A percentile compares a stretch with the other conserved stretches of the same genome.
Conservation (phyloP, 2,888 invertebrate genomes). For the Drosophila diplacantha region DNA sequence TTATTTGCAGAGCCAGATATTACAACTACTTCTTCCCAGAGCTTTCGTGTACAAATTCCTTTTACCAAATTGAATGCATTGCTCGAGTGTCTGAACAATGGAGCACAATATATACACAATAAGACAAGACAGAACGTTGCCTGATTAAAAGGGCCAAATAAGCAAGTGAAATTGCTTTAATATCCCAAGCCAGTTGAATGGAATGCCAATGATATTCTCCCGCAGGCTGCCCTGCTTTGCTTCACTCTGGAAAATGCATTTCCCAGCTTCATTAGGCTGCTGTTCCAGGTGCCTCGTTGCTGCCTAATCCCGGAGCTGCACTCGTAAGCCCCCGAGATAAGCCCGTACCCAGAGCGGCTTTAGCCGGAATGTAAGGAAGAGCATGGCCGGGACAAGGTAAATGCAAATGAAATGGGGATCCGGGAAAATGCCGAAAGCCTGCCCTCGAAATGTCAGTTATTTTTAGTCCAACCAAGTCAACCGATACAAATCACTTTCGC, state of each 20-base stretch:
- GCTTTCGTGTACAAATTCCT: background rate
- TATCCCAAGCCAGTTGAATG: conserved; percentile 19
- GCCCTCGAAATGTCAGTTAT: conserved; percentile 33
- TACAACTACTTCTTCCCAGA: background rate
- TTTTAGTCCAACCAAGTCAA: conserved; percentile 27
- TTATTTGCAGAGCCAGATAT: background rate
- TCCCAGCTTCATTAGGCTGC: conserved; percentile 41
- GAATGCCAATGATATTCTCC: conserved; percentile 28
- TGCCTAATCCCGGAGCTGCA: conserved; percentile 7
- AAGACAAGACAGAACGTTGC: conserved; percentile 1
- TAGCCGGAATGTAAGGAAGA: conserved; percentile 6
- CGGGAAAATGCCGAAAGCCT: conserved; percentile 22
- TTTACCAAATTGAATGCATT: background rate
- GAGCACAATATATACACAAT: background rate
- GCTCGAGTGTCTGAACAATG: background rate
- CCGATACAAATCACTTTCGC: conserved; percentile 68
- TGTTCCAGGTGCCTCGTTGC: conserved; percentile 10
- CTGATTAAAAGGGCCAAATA: conserved; percentile 24
- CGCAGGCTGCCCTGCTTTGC: background rate
- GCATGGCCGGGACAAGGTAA: conserved; percentile 4
- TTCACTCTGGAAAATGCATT: conserved; percentile 24
- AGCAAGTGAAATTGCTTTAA: conserved; percentile 28
- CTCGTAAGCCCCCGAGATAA: conserved; percentile 45
- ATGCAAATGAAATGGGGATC: conserved; percentile 51
- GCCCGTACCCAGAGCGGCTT: conserved; percentile 19